Percentiles rank a stretch among this genome's conserved stretches.
These are phyloP conservation scores for Lagorchestes hirsutus DNA, from an alignment of 2,797 vertebrate genomes.

Conservation along the genomic window DNA sequence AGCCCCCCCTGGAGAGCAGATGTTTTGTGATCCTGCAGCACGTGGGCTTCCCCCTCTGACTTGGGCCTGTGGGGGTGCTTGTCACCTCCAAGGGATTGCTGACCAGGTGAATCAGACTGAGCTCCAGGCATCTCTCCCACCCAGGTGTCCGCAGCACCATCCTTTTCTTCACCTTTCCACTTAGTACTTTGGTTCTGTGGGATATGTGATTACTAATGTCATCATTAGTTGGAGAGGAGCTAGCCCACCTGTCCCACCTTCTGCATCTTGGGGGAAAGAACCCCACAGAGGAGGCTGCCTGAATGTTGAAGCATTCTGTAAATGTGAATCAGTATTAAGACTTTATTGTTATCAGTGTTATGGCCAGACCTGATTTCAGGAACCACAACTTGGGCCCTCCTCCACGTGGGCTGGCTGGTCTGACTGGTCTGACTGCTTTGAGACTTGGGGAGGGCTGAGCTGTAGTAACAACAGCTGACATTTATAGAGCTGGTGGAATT, in stretches of 20 bases:
- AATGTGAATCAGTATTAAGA: not conserved
- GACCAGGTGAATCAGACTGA: accelerated
- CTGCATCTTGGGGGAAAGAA: not conserved
- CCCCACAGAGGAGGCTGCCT: too few species aligned
- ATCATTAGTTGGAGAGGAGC: not conserved
- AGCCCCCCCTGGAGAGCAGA: slow-evolving; percentile 36
- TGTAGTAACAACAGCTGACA: too few species aligned
- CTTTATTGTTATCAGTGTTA: too few species aligned
- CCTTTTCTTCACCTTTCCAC: not conserved
- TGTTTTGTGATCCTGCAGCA: not conserved
- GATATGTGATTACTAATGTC: not conserved
- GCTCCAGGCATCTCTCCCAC: not conserved
- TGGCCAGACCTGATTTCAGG: not conserved
- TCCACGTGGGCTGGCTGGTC: accelerated
- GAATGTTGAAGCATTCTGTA: not conserved
- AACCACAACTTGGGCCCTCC: not conserved
- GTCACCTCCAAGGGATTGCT: accelerated
- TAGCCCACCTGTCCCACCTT: not conserved
- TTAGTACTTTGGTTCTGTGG: not conserved
- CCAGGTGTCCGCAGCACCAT: not conserved
- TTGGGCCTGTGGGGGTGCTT: not conserved
- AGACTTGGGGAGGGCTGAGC: not conserved
- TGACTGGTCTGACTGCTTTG: not conserved
- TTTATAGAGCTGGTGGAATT: not conserved
- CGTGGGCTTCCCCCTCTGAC: not conserved